Base-by-base conservation (phyloP, 2,888 invertebrate genomes). In the Volucella zonaria region DNA sequence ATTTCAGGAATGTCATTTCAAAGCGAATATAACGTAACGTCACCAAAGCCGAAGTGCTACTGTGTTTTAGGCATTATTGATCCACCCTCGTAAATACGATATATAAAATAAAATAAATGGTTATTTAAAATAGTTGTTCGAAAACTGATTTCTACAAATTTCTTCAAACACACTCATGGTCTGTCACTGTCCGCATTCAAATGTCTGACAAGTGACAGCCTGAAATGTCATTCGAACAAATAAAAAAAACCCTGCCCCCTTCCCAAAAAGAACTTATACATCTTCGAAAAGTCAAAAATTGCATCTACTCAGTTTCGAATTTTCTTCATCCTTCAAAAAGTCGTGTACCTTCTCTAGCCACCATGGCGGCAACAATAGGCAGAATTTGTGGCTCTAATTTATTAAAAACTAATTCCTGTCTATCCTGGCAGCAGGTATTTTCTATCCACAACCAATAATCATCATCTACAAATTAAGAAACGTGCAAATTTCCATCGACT, bases 281-380 rank as follows among this genome's bases (percentile, higher is more conserved):
- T 54, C 61, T 83, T 80, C 83, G 83, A 83, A 83, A 83, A 83
- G 83, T 83, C 83, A 83, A 83, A 82, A 83, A 83, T 61, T 80
- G 83, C 79, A 80, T 80, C 75, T 76, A 80, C 66, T 82, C 70
- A 83, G 83, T 83, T 83, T 83, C 83, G 83, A 87, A 87, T 88
- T 88, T 89, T 87, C 87, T 88, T 88, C 89, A 88, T 88, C 88
- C 90, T 90, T 89, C 88, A 89, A 89, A 90, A 91, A 90, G 89
- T 89, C 88, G 80, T 88, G 87, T 88, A 88, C 87, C 87, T 88
- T 89, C 88, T 89, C 88, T 89, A 89, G 90, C 93, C 94, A 96
- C 95, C 94, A 97, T 97, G 97, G 96, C 96, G 94, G 96, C 96
- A 93, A 94, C 95, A 92, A 95, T 96, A 92, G 95, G 96, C 93